A percentile compares a stretch with the other conserved stretches of the same genome.
Conservation (phyloP, 2,888 invertebrate species). For the Microplitis manilae region DNA sequence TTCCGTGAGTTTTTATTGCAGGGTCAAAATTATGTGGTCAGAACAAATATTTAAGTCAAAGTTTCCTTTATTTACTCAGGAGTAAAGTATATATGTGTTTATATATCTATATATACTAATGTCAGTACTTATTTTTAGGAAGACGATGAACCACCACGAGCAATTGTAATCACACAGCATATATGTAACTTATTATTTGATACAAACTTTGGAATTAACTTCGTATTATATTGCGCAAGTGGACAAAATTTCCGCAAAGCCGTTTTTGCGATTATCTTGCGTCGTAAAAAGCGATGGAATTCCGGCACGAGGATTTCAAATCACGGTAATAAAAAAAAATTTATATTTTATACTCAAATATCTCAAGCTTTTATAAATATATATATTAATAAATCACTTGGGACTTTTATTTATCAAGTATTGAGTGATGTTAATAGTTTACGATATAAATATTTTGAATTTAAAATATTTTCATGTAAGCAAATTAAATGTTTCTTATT, state of each 20-base stretch:
- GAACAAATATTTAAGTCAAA: background rate
- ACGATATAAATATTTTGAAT: background rate
- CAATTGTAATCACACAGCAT: slow-evolving; percentile 77
- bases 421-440: slow-evolving; percentile 4
- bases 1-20: background rate
- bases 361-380: background rate
- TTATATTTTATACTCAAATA: background rate
- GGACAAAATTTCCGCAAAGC: slow-evolving; percentile 85
- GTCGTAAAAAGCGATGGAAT: slow-evolving; percentile 49
- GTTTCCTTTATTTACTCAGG: slow-evolving; percentile 17
- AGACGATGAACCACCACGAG: slow-evolving; percentile 71
- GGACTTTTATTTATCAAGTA: slow-evolving; percentile 13
- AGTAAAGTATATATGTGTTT: slow-evolving; percentile 21
- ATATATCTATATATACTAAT: slow-evolving; percentile 14
- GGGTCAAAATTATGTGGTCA: background rate
- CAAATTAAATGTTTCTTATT: background rate
- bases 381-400: slow-evolving; percentile 32
- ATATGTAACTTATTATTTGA: slow-evolving; percentile 81
- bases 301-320: slow-evolving; percentile 68
- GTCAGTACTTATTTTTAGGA: slow-evolving; percentile 51
- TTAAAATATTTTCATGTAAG: background rate
- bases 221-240: slow-evolving; percentile 85
- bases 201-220: slow-evolving; percentile 88
- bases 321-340: slow-evolving; percentile 48
- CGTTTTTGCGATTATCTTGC: slow-evolving; percentile 66